Percentiles rank a stretch among this genome's conserved stretches.
Evolutionary conservation across 2,113 vertebrate genomes (phyloP).

Genomic region (Sterrhoptilus dennistouni): DNA sequence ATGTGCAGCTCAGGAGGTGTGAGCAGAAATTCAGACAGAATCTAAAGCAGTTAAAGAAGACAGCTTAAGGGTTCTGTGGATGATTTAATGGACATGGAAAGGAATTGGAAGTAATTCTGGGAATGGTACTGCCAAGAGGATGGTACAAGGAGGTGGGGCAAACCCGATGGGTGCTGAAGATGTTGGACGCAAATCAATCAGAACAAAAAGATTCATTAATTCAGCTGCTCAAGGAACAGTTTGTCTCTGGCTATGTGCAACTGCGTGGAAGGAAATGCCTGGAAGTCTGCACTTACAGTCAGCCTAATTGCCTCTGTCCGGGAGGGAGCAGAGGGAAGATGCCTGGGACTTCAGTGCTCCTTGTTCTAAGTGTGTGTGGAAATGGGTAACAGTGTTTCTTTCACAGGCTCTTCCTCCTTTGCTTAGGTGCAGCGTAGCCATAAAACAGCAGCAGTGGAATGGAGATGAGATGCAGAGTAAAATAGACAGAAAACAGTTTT

Average conservation of each 20-base stretch:
- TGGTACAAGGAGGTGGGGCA: background rate
- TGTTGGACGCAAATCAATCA: slow-evolving; percentile 20
- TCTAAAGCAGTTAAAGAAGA: background rate
- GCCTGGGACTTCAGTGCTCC: background rate
- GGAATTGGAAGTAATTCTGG: slow-evolving; percentile 22
- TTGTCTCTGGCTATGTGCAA: slow-evolving; percentile 30
- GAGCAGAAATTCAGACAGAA: background rate
- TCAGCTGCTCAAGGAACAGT: slow-evolving; percentile 33
- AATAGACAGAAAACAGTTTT: background rate
- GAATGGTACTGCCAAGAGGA: background rate
- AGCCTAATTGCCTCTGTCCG: background rate
- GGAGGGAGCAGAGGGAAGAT: background rate
- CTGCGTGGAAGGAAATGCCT: slow-evolving; percentile 50
- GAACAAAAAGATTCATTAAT: slow-evolving; percentile 7
- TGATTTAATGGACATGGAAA: background rate
- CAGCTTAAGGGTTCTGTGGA: background rate
- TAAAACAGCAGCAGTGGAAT: background rate
- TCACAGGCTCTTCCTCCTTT: background rate
- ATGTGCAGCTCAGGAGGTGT: background rate
- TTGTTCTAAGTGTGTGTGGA: background rate
- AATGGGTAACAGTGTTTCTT: background rate
- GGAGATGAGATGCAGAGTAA: background rate
- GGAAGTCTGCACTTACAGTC: slow-evolving; percentile 8
- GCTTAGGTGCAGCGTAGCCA: background rate
- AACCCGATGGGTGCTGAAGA: background rate